phyloP scores from a whole-genome alignment of 1,140 invertebrate species.

The Heliconius hermathena region DNA sequence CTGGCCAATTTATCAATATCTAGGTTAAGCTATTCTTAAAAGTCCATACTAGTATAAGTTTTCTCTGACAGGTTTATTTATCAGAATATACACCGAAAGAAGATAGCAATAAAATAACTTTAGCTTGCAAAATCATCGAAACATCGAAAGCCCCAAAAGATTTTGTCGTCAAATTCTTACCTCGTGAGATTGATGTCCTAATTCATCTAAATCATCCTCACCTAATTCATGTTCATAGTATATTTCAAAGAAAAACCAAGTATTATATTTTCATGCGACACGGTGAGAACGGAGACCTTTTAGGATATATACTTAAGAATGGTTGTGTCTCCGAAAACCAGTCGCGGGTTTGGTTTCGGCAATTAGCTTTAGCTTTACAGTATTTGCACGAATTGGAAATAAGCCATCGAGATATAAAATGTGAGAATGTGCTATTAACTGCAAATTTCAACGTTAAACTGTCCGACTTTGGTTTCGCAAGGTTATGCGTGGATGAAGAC shows the following conservation, averaged over 20 bases:
- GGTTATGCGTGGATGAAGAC: conserved; percentile 78
- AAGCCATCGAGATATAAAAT: conserved; percentile 89
- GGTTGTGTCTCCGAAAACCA: conserved; percentile 85
- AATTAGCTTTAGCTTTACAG: conserved; percentile 85
- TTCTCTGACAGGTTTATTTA: conserved; percentile 81
- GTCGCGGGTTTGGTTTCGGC: conserved; percentile 86
- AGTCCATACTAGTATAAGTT: conserved; percentile 18
- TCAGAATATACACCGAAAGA: conserved; percentile 80
- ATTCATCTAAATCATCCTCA: conserved; percentile 87
- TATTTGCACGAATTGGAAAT: conserved; percentile 89
- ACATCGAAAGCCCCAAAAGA: conserved; percentile 86
- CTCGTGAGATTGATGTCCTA: conserved; percentile 88
- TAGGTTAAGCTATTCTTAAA: not conserved
- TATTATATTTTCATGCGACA: conserved; percentile 88
- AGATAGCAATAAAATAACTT: conserved; percentile 58
- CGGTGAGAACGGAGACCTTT: conserved; percentile 86
- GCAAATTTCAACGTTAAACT: conserved; percentile 87
- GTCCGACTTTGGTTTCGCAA: conserved; percentile 91
- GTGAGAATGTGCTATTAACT: conserved; percentile 89
- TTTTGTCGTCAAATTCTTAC: conserved; percentile 89
- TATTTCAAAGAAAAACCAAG: conserved; percentile 85
- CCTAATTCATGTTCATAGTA: conserved; percentile 87
- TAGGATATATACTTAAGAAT: conserved; percentile 85
- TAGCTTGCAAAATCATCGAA: conserved; percentile 89
- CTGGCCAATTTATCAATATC: not conserved